Evolutionary conservation across 2,113 vertebrate genomes (phyloP).

Genomic region (Leptocoma aspasia): DNA sequence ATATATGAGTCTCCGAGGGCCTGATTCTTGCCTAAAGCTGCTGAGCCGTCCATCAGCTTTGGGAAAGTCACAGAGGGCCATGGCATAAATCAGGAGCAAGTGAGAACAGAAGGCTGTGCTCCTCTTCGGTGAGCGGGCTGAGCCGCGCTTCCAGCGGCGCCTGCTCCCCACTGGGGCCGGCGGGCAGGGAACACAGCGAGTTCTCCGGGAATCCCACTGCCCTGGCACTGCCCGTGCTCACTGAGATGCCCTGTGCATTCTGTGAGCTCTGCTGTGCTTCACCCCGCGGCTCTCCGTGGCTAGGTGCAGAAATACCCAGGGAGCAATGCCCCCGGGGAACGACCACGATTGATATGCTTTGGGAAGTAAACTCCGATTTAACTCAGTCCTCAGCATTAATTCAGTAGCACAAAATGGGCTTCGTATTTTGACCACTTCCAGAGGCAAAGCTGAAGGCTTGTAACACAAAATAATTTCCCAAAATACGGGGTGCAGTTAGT

Average conservation of each 20-base stretch:
- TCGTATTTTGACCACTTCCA: background rate
- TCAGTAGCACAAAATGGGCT: background rate
- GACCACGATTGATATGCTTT: rapidly evolving
- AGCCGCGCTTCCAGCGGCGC: background rate
- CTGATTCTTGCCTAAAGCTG: background rate
- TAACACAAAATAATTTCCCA: background rate
- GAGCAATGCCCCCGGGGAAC: background rate
- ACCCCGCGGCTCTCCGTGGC: background rate
- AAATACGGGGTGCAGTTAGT: background rate
- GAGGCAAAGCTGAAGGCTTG: background rate
- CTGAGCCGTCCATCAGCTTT: background rate
- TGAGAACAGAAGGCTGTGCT: background rate
- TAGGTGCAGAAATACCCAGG: background rate
- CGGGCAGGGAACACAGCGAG: rapidly evolving
- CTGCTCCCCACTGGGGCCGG: background rate
- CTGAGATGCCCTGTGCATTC: rapidly evolving
- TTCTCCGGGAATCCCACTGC: background rate
- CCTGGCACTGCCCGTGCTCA: background rate
- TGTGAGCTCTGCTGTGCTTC: background rate
- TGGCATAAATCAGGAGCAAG: background rate
- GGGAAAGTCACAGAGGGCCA: background rate
- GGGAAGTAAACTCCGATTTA: background rate
- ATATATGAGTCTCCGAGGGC: background rate
- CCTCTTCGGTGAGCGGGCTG: background rate
- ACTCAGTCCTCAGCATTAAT: background rate